These are phyloP conservation scores for Cirrhinus mrigala DNA, from an alignment of 2,797 vertebrate genomes.

Conservation along the genomic window DNA sequence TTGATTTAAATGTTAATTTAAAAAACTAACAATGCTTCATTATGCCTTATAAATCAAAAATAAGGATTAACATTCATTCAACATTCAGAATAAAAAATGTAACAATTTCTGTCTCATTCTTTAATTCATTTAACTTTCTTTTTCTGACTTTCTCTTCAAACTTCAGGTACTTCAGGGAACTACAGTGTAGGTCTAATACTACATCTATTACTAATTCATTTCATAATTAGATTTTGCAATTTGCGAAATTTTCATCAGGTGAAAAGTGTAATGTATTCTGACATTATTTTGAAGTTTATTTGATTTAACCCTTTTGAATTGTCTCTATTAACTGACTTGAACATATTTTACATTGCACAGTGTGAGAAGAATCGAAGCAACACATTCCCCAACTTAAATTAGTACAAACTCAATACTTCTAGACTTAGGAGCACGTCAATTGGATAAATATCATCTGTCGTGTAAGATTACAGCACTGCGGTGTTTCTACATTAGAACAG, in stretches of 20 bases:
- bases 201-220: background rate
- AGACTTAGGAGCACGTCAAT: background rate
- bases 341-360: background rate
- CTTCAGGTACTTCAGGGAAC: background rate
- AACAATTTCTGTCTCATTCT: background rate
- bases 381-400: background rate
- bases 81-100: constrained; percentile 13
- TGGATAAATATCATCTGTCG: constrained; percentile 1
- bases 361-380: background rate
- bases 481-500: constrained; percentile 23
- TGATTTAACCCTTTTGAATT: background rate
- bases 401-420: background rate
- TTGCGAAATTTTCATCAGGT: constrained; percentile 1
- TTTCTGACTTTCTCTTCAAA: background rate
- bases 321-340: background rate
- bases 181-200: constrained; percentile 4
- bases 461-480: constrained; percentile 9
- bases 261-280: background rate
- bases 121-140: background rate
- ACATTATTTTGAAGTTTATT: background rate
- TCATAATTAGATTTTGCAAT: background rate
- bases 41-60: constrained; percentile 20
- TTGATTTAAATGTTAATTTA: background rate
- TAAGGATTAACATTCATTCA: background rate
- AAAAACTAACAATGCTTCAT: background rate